Percentiles rank a stretch among this genome's conserved stretches.
These are phyloP conservation scores for Athalia circularis DNA, from an alignment of 2,888 invertebrate species.

Conservation along the genomic window DNA sequence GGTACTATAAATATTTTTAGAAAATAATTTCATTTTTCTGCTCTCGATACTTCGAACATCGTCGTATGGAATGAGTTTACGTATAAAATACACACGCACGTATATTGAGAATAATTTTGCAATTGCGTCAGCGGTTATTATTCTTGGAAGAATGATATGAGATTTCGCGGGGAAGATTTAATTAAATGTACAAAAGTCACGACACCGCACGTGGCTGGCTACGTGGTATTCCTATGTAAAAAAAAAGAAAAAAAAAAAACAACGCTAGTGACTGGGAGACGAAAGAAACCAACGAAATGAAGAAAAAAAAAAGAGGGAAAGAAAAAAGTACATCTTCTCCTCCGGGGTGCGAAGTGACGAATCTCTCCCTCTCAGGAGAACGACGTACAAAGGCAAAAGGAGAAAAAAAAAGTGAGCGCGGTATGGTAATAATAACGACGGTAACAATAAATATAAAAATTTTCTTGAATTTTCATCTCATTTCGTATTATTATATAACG, in stretches of 20 bases:
- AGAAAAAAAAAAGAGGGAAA: too few relatives aligned
- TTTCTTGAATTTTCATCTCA: slow-evolving; percentile 5
- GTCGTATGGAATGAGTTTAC: too few relatives aligned
- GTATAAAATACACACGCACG: too few relatives aligned
- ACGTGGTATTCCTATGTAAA: not conserved
- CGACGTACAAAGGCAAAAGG: not conserved
- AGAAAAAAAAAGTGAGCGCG: not conserved
- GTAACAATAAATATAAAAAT: not conserved
- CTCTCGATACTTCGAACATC: too few relatives aligned
- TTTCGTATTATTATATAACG: not conserved
- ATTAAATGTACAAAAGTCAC: slow-evolving; percentile 3
- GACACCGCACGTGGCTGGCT: not conserved
- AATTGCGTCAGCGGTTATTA: not conserved
- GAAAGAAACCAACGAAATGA: too few relatives aligned
- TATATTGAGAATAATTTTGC: not conserved
- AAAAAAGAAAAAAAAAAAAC: not conserved
- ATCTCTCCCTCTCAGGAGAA: not conserved
- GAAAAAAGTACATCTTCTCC: not conserved
- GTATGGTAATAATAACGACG: not conserved
- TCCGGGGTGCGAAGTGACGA: not conserved
- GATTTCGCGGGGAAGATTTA: not conserved
- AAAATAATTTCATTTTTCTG: too few relatives aligned
- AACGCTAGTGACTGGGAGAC: too few relatives aligned
- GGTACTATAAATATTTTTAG: too few relatives aligned
- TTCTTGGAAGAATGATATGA: slow-evolving; percentile 2